phyloP scores from a whole-genome alignment of 2,888 invertebrate species.

The Protula sp. region DNA sequence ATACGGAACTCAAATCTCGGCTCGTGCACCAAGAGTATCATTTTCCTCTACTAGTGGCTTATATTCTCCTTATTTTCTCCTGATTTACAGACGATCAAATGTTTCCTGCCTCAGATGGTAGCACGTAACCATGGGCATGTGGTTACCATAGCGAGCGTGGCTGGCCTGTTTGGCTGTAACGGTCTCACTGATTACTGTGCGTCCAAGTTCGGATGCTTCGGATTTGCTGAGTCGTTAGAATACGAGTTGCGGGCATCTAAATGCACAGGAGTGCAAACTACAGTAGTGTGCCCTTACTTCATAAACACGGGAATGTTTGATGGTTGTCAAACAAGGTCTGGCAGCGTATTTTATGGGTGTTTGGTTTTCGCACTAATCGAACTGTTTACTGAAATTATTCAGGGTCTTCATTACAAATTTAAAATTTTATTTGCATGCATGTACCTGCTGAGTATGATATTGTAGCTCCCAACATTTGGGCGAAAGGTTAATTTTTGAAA shows the following conservation, averaged over 20 bases:
- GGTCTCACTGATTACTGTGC: slow-evolving; percentile 74
- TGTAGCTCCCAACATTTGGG: background rate
- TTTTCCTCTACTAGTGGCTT: no score
- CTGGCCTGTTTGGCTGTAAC: slow-evolving; percentile 71
- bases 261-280: slow-evolving; percentile 69
- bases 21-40: no score
- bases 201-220: slow-evolving; percentile 88
- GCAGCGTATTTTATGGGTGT: no score
- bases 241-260: slow-evolving; percentile 28
- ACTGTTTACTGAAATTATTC: background rate
- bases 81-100: slow-evolving; percentile 85
- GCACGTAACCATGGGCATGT: slow-evolving; percentile 81
- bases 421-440: background rate
- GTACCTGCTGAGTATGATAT: background rate
- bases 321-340: slow-evolving; percentile 76
- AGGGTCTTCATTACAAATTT: background rate
- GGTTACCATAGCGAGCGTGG: slow-evolving; percentile 85
- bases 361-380: no score
- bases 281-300: slow-evolving; percentile 88
- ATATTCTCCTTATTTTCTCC: no score
- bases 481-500: no score
- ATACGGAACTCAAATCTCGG: no score
- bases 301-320: slow-evolving; percentile 97
- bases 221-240: slow-evolving; percentile 69
- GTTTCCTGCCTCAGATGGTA: slow-evolving; percentile 87